Conservation (phyloP, 2,797 vertebrate genomes). For the Mormyrops boulengeri region DNA sequence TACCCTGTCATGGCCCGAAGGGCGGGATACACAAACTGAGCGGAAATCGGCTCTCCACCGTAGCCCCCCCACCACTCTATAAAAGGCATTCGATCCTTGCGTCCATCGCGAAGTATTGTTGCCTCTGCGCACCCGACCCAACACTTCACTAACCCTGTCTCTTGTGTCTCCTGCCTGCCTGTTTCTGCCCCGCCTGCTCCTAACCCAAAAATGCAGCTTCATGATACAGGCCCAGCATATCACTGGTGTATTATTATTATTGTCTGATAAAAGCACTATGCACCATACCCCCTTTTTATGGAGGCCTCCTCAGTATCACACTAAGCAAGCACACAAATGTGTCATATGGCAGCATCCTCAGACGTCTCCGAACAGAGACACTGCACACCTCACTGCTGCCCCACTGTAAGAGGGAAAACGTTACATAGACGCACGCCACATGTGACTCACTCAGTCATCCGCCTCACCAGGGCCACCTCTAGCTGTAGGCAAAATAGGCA, state of each 20-base stretch:
- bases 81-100: neutral
- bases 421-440: neutral
- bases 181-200: neutral
- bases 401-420: neutral
- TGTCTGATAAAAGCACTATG: neutral
- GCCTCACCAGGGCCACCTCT: neutral
- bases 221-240: neutral
- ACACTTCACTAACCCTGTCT: neutral
- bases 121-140: neutral
- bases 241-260: neutral
- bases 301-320: neutral
- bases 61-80: neutral
- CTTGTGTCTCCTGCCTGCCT: neutral
- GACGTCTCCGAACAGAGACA: neutral
- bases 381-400: neutral
- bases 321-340: neutral
- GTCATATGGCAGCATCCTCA: neutral
- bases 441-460: neutral
- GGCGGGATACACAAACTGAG: neutral
- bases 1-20: neutral
- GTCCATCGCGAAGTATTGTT: neutral
- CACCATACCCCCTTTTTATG: neutral
- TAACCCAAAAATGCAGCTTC: neutral
- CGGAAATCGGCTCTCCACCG: neutral
- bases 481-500: neutral